phyloP scores from a whole-genome alignment of 2,888 invertebrate genomes.

The Thecophora atra region DNA sequence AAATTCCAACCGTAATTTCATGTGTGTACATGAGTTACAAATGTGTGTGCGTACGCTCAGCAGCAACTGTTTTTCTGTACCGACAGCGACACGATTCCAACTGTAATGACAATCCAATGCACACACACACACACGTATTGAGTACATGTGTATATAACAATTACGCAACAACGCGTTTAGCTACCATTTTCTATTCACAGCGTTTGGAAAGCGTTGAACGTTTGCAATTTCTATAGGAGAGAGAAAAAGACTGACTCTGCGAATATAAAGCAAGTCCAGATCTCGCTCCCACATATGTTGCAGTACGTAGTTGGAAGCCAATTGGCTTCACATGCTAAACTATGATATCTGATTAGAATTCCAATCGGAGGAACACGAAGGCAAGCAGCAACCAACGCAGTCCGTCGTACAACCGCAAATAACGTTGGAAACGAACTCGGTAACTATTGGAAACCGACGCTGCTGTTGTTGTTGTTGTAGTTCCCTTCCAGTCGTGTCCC shows the following conservation, averaged over 20 bases:
- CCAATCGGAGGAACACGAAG: neutral
- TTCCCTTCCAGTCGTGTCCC: neutral
- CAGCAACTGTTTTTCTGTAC: too few species aligned
- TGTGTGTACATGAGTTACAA: too few species aligned
- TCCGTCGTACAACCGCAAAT: slow-evolving; percentile 59
- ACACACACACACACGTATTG: too few species aligned
- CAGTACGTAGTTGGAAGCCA: slow-evolving; percentile 55
- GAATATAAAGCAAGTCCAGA: slow-evolving; percentile 65
- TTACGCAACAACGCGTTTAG: too few species aligned
- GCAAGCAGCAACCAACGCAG: slow-evolving; percentile 53
- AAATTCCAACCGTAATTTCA: too few species aligned
- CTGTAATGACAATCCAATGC: too few species aligned
- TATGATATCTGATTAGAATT: slow-evolving; percentile 1
- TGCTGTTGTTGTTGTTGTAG: neutral
- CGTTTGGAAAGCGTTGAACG: slow-evolving; percentile 59
- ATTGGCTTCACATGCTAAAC: slow-evolving; percentile 12
- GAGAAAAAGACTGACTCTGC: slow-evolving; percentile 67
- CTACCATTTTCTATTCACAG: neutral
- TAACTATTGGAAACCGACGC: slow-evolving; percentile 40
- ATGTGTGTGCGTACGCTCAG: too few species aligned
- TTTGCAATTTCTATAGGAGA: slow-evolving; percentile 68
- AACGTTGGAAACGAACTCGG: slow-evolving; percentile 51
- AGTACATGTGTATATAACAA: too few species aligned
- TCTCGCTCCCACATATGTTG: slow-evolving; percentile 68
- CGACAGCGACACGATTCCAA: too few species aligned